phyloP scores from a whole-genome alignment of 2,797 vertebrate species.

The Paratrypauchen microcephalus region DNA sequence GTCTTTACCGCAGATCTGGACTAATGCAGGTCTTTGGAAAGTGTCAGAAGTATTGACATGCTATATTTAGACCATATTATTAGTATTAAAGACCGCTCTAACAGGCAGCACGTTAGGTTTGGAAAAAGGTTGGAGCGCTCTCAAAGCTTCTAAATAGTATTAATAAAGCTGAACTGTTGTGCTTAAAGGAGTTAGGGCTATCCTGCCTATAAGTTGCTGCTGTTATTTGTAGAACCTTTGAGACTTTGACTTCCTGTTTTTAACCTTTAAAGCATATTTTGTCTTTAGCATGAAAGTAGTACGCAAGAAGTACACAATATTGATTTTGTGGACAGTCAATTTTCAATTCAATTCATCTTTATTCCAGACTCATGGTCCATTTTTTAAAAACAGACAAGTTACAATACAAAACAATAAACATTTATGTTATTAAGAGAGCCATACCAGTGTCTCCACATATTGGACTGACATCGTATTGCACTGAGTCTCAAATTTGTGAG shows the following conservation, averaged over 20 bases:
- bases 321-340: too few species aligned
- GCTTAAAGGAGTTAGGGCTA: background rate
- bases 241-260: background rate
- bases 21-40: constrained; percentile 3
- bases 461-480: too few species aligned
- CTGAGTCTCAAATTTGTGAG: too few species aligned
- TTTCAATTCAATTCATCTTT: too few species aligned
- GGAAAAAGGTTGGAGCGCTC: background rate
- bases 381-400: too few species aligned
- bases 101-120: constrained; percentile 1
- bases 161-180: background rate
- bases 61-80: constrained; percentile 5
- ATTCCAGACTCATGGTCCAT: too few species aligned
- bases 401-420: too few species aligned
- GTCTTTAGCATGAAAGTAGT: too few species aligned
- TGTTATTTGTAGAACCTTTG: background rate
- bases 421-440: too few species aligned
- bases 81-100: background rate
- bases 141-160: constrained; percentile 6
- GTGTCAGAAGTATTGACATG: background rate
- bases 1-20: constrained; percentile 2
- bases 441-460: too few species aligned
- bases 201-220: background rate
- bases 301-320: too few species aligned
- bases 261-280: background rate